Conservation (phyloP, 30 jellyfish, hydroid and myxozoan genomes). For the Morbakka virulenta region DNA sequence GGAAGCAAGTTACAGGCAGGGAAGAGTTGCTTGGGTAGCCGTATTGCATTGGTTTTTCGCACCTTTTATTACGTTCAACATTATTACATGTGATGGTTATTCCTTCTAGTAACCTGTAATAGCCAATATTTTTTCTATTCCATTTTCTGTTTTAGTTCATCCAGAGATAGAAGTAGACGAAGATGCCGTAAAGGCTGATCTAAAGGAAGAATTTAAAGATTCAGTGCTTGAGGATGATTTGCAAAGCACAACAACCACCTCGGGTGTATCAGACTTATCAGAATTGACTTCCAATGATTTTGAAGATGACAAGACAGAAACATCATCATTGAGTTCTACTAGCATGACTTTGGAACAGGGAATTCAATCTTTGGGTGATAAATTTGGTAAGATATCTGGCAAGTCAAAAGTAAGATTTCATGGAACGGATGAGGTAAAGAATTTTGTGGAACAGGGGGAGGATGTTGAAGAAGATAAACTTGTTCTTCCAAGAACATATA, state of each 20-base stretch:
- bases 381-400: background rate
- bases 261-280: slow-evolving; percentile 33
- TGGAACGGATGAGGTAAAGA: slow-evolving; percentile 14
- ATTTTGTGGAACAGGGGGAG: slow-evolving; percentile 53
- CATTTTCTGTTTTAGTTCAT: background rate
- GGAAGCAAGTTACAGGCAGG: too few species aligned
- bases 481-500: slow-evolving; percentile 83
- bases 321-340: slow-evolving; percentile 35
- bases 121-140: too few species aligned
- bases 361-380: slow-evolving; percentile 7
- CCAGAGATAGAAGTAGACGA: background rate
- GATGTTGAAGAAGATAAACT: slow-evolving; percentile 65
- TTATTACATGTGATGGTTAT: too few species aligned
- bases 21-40: too few species aligned
- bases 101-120: too few species aligned
- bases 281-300: background rate
- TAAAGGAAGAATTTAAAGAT: background rate
- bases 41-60: too few species aligned
- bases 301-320: background rate
- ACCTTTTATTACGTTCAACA: too few species aligned
- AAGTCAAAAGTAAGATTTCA: background rate
- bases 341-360: slow-evolving; percentile 17
- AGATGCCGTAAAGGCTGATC: background rate
- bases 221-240: slow-evolving; percentile 88
- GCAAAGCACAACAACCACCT: slow-evolving; percentile 30